A percentile compares a stretch with the other conserved stretches of the same genome.
Conservation (phyloP, 1,140 invertebrate genomes). For the Eupristina koningsbergeri region DNA sequence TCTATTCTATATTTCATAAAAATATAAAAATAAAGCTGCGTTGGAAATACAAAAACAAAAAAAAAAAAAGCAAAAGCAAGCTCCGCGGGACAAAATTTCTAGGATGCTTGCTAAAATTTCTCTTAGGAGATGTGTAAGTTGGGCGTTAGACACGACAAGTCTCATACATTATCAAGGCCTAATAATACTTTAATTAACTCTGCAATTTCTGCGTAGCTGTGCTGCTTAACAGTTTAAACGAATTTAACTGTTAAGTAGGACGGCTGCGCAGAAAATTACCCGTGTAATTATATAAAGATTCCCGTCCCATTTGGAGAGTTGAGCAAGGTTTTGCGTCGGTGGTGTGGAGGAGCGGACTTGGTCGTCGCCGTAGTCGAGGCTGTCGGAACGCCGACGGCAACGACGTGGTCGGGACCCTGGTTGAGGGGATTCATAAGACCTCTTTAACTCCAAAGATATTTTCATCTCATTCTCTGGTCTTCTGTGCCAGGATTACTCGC, state of each 20-base stretch:
- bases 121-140: constrained; percentile 48
- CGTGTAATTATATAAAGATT: constrained; percentile 71
- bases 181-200: no score
- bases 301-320: constrained; percentile 66
- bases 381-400: background rate
- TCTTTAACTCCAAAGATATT: constrained; percentile 72
- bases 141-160: constrained; percentile 56
- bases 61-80: no score
- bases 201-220: no score
- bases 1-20: no score
- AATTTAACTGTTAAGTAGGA: no score
- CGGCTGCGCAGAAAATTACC: constrained; percentile 63
- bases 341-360: background rate
- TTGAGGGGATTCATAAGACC: constrained; percentile 65
- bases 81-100: constrained; percentile 31
- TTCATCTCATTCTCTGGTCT: constrained; percentile 72
- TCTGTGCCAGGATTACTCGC: constrained; percentile 68
- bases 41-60: no score
- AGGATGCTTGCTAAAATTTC: constrained; percentile 30
- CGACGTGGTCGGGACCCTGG: constrained; percentile 26
- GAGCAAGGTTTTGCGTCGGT: constrained; percentile 52
- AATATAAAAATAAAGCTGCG: no score
- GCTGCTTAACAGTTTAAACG: no score
- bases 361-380: background rate
- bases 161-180: constrained; percentile 58